Conservation (phyloP, 2,888 invertebrate species). For the Sinodicranocentrus sp. region DNA sequence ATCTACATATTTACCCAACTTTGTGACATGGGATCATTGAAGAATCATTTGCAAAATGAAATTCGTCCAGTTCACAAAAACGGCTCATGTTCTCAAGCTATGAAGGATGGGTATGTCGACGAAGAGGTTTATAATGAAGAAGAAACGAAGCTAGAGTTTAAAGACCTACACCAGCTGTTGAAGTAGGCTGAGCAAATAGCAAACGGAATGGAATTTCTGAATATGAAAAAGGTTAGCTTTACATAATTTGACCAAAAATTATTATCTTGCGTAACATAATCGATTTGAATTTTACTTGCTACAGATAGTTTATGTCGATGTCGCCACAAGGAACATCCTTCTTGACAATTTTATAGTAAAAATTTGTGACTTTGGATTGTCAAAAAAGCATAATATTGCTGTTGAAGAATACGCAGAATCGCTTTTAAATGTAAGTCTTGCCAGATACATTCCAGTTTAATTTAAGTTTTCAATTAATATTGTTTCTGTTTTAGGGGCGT, state of each 20-base stretch:
- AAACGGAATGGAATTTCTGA: constrained; percentile 26
- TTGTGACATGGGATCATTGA: constrained; percentile 17
- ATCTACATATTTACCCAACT: constrained; percentile 16
- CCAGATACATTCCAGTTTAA: neutral
- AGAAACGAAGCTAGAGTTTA: neutral
- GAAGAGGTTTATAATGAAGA: neutral
- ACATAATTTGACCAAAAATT: neutral
- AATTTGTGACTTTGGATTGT: constrained; percentile 44
- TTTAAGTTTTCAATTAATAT: neutral
- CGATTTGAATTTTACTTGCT: neutral
- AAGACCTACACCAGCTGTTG: neutral
- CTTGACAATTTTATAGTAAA: neutral
- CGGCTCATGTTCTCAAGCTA: neutral
- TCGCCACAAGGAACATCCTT: constrained; percentile 28
- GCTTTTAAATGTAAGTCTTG: neutral
- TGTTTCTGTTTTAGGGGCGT: neutral
- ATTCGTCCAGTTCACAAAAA: neutral
- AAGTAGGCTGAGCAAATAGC: constrained; percentile 21
- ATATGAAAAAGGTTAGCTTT: neutral
- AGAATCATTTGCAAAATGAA: neutral
- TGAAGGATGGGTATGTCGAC: neutral
- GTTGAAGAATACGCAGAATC: neutral
- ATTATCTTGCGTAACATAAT: neutral
- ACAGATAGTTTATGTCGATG: constrained; percentile 30
- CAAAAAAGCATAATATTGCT: neutral